Percentiles rank a stretch among this genome's conserved stretches.
Evolutionary conservation across 2,113 vertebrate species (phyloP).

Genomic region (Heteronetta atricapilla): DNA sequence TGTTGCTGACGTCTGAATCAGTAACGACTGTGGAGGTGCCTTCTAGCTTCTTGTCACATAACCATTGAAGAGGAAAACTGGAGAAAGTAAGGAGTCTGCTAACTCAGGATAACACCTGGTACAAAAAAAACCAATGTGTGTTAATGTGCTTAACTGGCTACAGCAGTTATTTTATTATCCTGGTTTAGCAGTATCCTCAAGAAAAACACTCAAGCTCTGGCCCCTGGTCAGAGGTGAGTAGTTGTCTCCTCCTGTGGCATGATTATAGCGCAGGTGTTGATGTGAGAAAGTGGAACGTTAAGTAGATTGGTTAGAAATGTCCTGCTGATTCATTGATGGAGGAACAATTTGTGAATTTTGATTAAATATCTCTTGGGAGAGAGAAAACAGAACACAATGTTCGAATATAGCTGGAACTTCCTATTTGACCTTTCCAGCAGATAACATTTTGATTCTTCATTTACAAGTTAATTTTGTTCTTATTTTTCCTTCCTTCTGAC

Average conservation of each 20-base stretch:
- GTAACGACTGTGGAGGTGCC: background rate
- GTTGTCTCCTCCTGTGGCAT: background rate
- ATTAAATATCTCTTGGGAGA: slow-evolving; percentile 25
- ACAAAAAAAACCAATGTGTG: background rate
- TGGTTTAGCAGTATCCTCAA: background rate
- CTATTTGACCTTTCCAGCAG: slow-evolving; percentile 42
- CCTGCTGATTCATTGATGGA: slow-evolving; percentile 5
- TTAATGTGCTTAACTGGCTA: background rate
- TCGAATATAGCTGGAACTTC: slow-evolving; percentile 15
- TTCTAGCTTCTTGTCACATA: background rate
- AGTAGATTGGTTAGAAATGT: background rate
- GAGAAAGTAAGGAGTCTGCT: background rate
- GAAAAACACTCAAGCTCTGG: background rate
- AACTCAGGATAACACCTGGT: background rate
- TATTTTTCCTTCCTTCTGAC: background rate
- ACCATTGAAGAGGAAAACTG: background rate
- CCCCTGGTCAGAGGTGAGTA: background rate
- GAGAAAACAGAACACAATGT: background rate
- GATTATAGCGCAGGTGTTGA: background rate
- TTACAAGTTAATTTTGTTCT: slow-evolving; percentile 33
- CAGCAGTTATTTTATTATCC: background rate
- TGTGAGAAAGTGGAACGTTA: background rate
- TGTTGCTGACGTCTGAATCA: background rate
- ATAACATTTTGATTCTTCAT: slow-evolving; percentile 34
- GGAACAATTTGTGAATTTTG: slow-evolving; percentile 21